Conservation (phyloP, 2,113 vertebrate species). For the Dicentrarchus labrax region DNA sequence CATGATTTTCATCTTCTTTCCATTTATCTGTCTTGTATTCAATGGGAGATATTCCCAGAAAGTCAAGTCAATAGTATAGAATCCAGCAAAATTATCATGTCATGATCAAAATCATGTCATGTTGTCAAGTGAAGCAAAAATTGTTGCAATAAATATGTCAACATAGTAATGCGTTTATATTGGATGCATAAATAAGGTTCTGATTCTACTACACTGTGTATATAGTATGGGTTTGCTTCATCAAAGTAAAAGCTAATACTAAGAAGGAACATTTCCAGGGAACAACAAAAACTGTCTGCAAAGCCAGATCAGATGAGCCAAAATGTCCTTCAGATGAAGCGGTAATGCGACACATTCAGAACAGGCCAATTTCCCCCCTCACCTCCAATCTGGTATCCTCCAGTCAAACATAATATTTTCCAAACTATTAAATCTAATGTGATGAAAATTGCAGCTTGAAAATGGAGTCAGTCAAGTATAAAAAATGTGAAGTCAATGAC, state of each 20-base stretch:
- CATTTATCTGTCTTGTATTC: slow-evolving; percentile 1
- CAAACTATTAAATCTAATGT: slow-evolving; percentile 51
- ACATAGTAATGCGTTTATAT: not conserved
- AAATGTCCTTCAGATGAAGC: slow-evolving; percentile 43
- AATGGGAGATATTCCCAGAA: not conserved
- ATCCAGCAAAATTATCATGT: not conserved
- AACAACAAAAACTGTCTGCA: not conserved
- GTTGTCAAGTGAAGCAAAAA: slow-evolving; percentile 4
- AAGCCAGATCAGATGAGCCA: slow-evolving; percentile 10
- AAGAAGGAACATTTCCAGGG: not conserved
- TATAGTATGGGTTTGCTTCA: not conserved
- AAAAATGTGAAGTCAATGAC: slow-evolving; percentile 34
- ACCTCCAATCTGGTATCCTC: slow-evolving; percentile 34
- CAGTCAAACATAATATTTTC: slow-evolving; percentile 58
- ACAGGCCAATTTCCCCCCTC: slow-evolving; percentile 17
- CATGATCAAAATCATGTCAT: slow-evolving; percentile 5
- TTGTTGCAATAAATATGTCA: slow-evolving; percentile 26
- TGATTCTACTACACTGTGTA: not conserved
- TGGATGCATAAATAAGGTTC: not conserved
- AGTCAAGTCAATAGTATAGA: not conserved
- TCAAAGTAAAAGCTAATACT: slow-evolving; percentile 18
- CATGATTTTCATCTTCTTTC: slow-evolving; percentile 24
- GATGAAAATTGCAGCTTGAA: slow-evolving; percentile 27
- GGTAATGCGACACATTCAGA: slow-evolving; percentile 26
- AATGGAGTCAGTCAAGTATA: slow-evolving; percentile 23